These are phyloP conservation scores for Cinclus cinclus DNA, from an alignment of 2,113 vertebrate genomes.

Conservation along the genomic window DNA sequence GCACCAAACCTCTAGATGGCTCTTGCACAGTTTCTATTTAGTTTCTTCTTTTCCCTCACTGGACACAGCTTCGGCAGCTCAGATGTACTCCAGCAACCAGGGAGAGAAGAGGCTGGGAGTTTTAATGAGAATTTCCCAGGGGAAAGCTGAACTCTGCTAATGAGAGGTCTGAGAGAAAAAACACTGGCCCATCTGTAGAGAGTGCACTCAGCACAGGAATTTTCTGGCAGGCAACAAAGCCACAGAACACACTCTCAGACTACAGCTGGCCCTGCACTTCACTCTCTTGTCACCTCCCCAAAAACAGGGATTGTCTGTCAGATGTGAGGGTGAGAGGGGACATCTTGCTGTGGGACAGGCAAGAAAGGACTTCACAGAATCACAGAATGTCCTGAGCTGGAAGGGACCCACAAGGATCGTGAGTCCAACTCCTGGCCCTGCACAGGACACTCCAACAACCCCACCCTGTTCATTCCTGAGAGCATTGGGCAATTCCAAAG, in stretches of 20 bases:
- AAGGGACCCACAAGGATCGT: neutral
- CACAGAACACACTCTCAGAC: neutral
- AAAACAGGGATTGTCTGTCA: neutral
- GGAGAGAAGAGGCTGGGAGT: neutral
- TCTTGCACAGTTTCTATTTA: neutral
- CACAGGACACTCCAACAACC: neutral
- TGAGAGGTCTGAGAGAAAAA: neutral
- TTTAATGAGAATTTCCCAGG: conserved; percentile 5
- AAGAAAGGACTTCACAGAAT: neutral
- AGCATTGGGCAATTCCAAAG: accelerated
- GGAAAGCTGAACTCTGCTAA: conserved; percentile 2
- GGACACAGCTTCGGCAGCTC: neutral
- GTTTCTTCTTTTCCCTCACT: neutral
- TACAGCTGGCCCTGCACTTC: neutral
- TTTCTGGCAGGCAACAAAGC: neutral
- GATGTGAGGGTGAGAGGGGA: neutral
- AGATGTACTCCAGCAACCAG: neutral
- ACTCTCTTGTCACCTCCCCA: neutral
- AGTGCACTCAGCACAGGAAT: neutral
- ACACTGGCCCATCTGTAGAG: neutral
- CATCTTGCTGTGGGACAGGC: neutral
- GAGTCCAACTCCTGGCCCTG: neutral
- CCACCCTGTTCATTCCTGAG: neutral
- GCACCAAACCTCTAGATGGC: neutral
- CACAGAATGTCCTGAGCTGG: neutral